Base-by-base conservation (phyloP, 2,113 vertebrate genomes). In the Calonectris borealis region DNA sequence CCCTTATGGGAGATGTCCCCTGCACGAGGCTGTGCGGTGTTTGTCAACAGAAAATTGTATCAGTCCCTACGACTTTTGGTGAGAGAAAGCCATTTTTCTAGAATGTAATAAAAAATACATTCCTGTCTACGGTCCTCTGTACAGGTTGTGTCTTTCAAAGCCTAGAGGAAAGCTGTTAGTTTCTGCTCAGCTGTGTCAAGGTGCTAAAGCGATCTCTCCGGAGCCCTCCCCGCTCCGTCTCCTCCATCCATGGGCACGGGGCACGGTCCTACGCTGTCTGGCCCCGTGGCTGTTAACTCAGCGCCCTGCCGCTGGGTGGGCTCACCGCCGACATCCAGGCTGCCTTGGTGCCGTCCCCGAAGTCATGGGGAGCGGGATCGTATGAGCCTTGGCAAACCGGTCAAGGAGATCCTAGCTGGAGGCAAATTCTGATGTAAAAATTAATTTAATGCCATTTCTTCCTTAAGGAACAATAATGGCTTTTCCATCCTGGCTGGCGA, bases 231-330 rank as follows among this genome's bases (percentile, higher is more conserved):
- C 0, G 3, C 44, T 19, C 13, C 4, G 0, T 31, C 61, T 31
- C 42, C 4, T 48, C 40, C 32, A 11, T 10, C 60, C 42, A 1
- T 1, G 5, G 38, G 2, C 20, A 0, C 7, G 1, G 5, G 38
- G 2, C 20, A 0, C 7, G 1, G 8, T 11, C 52, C n/a, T 9
- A 1, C 3, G 0, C 18, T 22, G 3, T 32, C n/a, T 1, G 9
- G 52, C 31, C 51, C 85, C 31, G 0, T 3, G 36, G 57, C 21
- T 5, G 6, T 29, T 32, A 8, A 2, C n/a, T 4, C 21, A 2
- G 4, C 40, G 40, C 40, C 14, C 19, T 16, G 60, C 10, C 15
- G 25, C 19, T 7, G 15, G 24, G 51, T 51, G 36, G 32, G 73
- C 60, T 57, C 55, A 6, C 32, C 20, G 5, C 29, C 2, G 17